phyloP scores from a whole-genome alignment of 2,113 vertebrate species.

The Burhinus oedicnemus region DNA sequence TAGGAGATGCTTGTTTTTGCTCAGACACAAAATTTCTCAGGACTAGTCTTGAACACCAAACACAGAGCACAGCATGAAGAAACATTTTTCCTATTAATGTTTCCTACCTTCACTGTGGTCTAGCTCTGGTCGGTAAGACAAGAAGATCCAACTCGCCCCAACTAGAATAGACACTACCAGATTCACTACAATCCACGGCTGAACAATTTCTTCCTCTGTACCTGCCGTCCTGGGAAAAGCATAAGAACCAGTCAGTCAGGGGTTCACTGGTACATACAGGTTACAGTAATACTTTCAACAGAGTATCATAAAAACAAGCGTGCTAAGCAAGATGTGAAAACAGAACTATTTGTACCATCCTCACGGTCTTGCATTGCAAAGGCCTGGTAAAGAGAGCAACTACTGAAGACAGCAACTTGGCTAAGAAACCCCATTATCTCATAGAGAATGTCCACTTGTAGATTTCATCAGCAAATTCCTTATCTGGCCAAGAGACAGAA shows the following conservation, averaged over 20 bases:
- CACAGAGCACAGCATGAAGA: not conserved
- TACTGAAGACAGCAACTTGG: not conserved
- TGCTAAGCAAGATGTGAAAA: not conserved
- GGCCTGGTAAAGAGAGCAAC: not conserved
- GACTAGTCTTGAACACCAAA: not conserved
- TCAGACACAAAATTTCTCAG: not conserved
- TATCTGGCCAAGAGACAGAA: not conserved
- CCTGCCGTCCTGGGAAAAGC: conserved; percentile 78
- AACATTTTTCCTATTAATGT: not conserved
- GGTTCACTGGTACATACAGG: not conserved
- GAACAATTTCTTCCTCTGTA: conserved; percentile 83
- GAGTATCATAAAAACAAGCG: not conserved
- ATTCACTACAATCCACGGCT: conserved; percentile 92
- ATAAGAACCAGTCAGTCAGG: not conserved
- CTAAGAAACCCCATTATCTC: not conserved
- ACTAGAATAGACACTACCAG: conserved; percentile 90
- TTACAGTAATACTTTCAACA: not conserved
- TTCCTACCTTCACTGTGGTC: conserved; percentile 90
- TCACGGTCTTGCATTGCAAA: not conserved
- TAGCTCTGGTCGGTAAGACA: conserved; percentile 83
- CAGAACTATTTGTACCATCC: not conserved
- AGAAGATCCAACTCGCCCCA: conserved; percentile 89
- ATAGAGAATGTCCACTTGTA: not conserved
- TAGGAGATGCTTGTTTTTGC: not conserved
- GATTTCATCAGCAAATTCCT: not conserved